Evolutionary conservation across 2,797 vertebrate genomes (phyloP).

Genomic region (Muraenolepis orangiensis): DNA sequence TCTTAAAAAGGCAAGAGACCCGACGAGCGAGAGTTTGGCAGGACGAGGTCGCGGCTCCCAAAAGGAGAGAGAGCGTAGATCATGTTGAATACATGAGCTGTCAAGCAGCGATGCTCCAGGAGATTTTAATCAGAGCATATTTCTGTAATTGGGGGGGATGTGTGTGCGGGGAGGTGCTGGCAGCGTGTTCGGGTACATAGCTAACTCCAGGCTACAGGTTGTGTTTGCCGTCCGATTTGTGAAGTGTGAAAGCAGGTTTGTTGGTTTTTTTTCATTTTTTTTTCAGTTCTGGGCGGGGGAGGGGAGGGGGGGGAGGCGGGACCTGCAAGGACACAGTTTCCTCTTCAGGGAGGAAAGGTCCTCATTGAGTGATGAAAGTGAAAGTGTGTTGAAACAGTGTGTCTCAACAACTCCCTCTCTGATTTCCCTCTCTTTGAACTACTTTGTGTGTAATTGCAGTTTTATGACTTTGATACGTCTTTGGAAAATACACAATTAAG

Average conservation of each 20-base stretch:
- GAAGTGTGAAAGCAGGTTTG: not conserved
- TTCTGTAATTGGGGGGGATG: slow-evolving; percentile 50
- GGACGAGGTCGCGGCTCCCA: slow-evolving; percentile 10
- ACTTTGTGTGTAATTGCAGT: not conserved
- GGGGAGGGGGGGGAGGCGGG: no score
- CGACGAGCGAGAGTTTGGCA: not conserved
- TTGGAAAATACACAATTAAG: not conserved
- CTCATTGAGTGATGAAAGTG: not conserved
- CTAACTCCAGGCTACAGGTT: not conserved
- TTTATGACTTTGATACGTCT: not conserved
- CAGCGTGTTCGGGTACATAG: slow-evolving; percentile 32
- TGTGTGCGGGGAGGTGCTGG: slow-evolving; percentile 39
- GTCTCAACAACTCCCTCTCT: no score
- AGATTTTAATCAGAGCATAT: slow-evolving; percentile 52
- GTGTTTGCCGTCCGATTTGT: no score
- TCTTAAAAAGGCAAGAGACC: not conserved
- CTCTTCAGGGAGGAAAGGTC: not conserved
- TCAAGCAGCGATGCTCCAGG: slow-evolving; percentile 33
- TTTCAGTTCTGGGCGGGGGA: no score
- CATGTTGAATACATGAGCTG: slow-evolving; percentile 44
- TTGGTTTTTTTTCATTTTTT: not conserved
- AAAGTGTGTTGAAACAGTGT: not conserved
- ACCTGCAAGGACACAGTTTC: not conserved
- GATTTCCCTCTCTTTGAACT: no score
- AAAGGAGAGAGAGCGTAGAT: slow-evolving; percentile 24